These are phyloP conservation scores for Lasiommata megera DNA, from an alignment of 2,888 invertebrate genomes.

Conservation along the genomic window DNA sequence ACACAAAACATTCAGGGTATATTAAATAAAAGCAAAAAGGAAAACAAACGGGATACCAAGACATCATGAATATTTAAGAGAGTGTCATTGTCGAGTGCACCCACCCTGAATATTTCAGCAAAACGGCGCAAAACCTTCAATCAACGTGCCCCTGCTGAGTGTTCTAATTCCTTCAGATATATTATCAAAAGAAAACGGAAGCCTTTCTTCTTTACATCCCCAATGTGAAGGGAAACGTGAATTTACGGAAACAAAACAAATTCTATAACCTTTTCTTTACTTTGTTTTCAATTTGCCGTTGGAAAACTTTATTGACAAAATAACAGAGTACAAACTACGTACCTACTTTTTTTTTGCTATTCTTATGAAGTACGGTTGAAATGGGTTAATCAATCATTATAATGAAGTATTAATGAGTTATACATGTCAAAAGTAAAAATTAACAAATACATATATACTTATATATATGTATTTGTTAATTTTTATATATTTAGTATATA, in stretches of 20 bases:
- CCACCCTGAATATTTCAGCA: slow-evolving; percentile 36
- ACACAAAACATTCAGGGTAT: neutral
- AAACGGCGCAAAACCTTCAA: slow-evolving; percentile 35
- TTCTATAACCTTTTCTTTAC: slow-evolving; percentile 8
- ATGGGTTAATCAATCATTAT: too few relatives aligned
- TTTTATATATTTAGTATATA: too few relatives aligned
- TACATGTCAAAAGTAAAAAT: too few relatives aligned
- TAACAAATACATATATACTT: too few relatives aligned
- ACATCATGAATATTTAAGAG: slow-evolving; percentile 24
- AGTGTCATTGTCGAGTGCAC: slow-evolving; percentile 19
- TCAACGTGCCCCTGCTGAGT: slow-evolving; percentile 29
- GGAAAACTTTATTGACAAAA: slow-evolving; percentile 10
- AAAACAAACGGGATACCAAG: slow-evolving; percentile 19
- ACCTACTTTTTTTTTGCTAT: too few relatives aligned
- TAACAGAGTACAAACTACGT: neutral
- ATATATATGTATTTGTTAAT: too few relatives aligned
- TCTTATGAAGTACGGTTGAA: too few relatives aligned
- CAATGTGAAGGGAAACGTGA: slow-evolving; percentile 27
- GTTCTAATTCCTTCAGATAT: slow-evolving; percentile 19
- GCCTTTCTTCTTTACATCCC: slow-evolving; percentile 22
- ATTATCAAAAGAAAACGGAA: slow-evolving; percentile 23
- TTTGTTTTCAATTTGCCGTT: slow-evolving; percentile 9
- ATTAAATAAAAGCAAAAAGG: neutral
- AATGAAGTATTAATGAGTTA: too few relatives aligned
- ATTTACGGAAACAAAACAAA: slow-evolving; percentile 23